Evolutionary conservation across 2,797 vertebrate species (phyloP).

Genomic region (Fundulus diaphanus): DNA sequence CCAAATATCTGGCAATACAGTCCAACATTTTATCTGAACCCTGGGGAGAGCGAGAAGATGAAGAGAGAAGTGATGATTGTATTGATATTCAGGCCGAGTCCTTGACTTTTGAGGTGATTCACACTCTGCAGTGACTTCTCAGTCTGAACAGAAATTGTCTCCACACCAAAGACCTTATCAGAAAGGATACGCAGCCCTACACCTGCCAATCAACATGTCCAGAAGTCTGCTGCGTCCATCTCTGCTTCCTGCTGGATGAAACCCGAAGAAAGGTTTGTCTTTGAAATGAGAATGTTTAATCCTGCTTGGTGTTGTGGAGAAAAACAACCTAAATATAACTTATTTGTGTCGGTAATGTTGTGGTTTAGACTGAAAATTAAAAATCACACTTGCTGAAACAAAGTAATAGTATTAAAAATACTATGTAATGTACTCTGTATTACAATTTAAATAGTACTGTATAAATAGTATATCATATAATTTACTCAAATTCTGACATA

Average conservation of each 20-base stretch:
- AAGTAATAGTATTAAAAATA: neutral
- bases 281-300: slow-evolving; percentile 7
- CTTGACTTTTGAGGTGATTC: slow-evolving; percentile 53
- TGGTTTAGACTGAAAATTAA: neutral
- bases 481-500: neutral
- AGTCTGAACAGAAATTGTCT: slow-evolving; percentile 47
- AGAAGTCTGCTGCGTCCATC: slow-evolving; percentile 1
- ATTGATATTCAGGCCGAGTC: slow-evolving; percentile 39
- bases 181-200: slow-evolving; percentile 44
- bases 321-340: neutral
- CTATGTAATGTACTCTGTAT: neutral
- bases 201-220: slow-evolving; percentile 37
- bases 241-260: slow-evolving; percentile 10
- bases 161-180: slow-evolving; percentile 51
- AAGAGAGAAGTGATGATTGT: neutral
- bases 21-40: slow-evolving; percentile 1
- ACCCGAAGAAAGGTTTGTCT: neutral
- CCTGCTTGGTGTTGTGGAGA: neutral
- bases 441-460: neutral
- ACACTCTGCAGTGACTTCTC: slow-evolving; percentile 43
- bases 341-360: neutral
- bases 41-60: neutral
- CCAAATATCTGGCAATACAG: neutral
- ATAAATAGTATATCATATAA: too few species aligned
- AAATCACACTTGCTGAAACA: neutral